Evolutionary conservation across 2,888 invertebrate species (phyloP).

Genomic region (Pachydiplax longipennis): DNA sequence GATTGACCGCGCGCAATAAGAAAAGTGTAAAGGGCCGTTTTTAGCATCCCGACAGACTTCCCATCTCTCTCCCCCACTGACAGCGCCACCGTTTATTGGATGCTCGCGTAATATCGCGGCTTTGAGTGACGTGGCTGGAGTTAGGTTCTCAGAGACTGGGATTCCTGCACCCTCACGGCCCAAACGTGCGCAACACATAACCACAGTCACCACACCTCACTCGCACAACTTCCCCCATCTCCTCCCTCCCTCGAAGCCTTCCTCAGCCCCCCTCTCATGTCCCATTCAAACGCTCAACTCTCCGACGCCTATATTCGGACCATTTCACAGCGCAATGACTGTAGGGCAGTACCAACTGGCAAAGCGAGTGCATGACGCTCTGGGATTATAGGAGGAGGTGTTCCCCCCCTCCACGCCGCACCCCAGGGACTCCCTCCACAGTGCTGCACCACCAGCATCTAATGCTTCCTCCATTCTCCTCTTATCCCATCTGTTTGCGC

Average conservation of each 20-base stretch:
- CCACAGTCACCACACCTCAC: constrained; percentile 38
- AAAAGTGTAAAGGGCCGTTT: not conserved
- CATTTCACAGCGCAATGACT: constrained; percentile 14
- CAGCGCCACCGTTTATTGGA: constrained; percentile 42
- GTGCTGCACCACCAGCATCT: not conserved
- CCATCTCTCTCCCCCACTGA: not conserved
- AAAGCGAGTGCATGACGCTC: constrained; percentile 29
- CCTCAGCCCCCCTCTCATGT: not conserved
- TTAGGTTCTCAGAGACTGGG: constrained; percentile 8
- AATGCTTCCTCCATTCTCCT: not conserved
- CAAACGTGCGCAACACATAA: constrained; percentile 23
- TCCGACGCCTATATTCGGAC: not conserved
- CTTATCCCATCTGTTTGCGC: not conserved
- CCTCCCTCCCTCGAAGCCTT: not conserved
- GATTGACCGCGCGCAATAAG: not conserved
- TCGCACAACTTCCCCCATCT: not conserved
- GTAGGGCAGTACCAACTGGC: not conserved
- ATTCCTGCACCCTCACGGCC: constrained; percentile 17
- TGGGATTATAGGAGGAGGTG: not conserved
- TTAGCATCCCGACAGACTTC: not conserved
- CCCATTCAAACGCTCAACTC: constrained; percentile 9
- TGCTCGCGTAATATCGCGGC: constrained; percentile 38
- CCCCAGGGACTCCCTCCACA: not conserved
- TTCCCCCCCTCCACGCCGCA: not conserved
- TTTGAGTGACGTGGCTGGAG: constrained; percentile 31